Base-by-base conservation (phyloP, 2,113 vertebrate species). In the Phyllopteryx taeniolatus region DNA sequence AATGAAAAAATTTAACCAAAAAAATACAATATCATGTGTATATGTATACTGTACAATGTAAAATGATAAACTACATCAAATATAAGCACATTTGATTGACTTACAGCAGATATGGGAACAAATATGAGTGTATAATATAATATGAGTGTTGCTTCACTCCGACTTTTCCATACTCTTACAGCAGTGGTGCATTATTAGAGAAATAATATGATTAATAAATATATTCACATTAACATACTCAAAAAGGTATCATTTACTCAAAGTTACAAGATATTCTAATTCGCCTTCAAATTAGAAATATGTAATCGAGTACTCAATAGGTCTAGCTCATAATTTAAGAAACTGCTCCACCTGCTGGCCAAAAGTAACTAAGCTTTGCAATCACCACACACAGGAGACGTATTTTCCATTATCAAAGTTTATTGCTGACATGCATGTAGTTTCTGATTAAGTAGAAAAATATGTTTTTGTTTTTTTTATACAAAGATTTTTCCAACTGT, bases 381-480 rank as follows among this genome's bases (percentile, higher is more conserved):
- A 65, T 12, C 39, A 68, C 35, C 46, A 1, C 46, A 82, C 61
- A 11, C 62, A n/a, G 0, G 51, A 72, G 31, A 51, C 73, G 93
- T 93, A 87, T 92, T 75, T 93, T 94, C 89, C 93, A 93, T 95
- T 39, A 95, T 91, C 90, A 93, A 92, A 93, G 86, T 96, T 98
- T 98, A 98, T 98, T 98, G 96, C 96, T 94, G 92, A 96, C 96
- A 96, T 98, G 96, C 96, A 97, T 95, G 95, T 95, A 94, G 95
- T 93, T 66, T 95, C 89, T 76, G 94, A 94, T 95, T 94, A 94
- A 93, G 95, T 98, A 98, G 93, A 98, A 98, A 98, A 98, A 98
- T 98, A 98, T 92, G 94, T 94, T 65, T 27, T 65, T 22, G n/a
- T 42, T 61, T 59, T 94, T 96, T 93, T 96, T 96, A 96, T 98